A percentile compares a stretch with the other conserved stretches of the same genome.
phyloP scores from a whole-genome alignment of 2,113 vertebrate genomes.

The Clarias gariepinus region DNA sequence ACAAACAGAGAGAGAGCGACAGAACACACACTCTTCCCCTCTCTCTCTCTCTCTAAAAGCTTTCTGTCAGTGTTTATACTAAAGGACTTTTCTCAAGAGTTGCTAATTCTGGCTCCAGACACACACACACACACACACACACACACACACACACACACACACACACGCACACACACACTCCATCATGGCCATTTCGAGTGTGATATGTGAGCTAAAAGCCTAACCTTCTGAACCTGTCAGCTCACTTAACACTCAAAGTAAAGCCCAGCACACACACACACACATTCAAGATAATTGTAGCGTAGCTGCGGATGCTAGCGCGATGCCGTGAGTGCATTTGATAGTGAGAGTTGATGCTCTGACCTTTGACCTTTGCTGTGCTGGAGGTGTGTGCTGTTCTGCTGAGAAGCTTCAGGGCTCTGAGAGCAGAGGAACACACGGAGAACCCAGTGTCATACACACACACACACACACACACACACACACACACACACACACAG shows the following conservation, averaged over 20 bases:
- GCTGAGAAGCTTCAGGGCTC: background rate
- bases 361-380: background rate
- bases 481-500: too few species aligned
- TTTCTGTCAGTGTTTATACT: slow-evolving; percentile 35
- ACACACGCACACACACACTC: slow-evolving; percentile 15
- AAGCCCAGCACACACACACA: slow-evolving; percentile 16
- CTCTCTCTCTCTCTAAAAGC: slow-evolving; percentile 34
- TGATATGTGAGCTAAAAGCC: slow-evolving; percentile 58
- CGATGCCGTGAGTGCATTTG: background rate
- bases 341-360: background rate
- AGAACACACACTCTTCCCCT: background rate
- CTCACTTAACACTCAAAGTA: slow-evolving; percentile 40
- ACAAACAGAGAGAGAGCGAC: background rate
- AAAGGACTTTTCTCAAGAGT: slow-evolving; percentile 52
- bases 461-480: too few species aligned
- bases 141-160: slow-evolving; percentile 18
- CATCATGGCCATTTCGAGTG: slow-evolving; percentile 48
- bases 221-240: slow-evolving; percentile 56
- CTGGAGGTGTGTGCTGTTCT: background rate
- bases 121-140: slow-evolving; percentile 36
- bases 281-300: background rate
- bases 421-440: background rate
- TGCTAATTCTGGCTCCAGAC: slow-evolving; percentile 53
- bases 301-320: background rate
- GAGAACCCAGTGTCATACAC: too few species aligned